A percentile compares a stretch with the other conserved stretches of the same genome.
Evolutionary conservation across 1,140 invertebrate species (phyloP).

Genomic region (Philaenus spumarius): DNA sequence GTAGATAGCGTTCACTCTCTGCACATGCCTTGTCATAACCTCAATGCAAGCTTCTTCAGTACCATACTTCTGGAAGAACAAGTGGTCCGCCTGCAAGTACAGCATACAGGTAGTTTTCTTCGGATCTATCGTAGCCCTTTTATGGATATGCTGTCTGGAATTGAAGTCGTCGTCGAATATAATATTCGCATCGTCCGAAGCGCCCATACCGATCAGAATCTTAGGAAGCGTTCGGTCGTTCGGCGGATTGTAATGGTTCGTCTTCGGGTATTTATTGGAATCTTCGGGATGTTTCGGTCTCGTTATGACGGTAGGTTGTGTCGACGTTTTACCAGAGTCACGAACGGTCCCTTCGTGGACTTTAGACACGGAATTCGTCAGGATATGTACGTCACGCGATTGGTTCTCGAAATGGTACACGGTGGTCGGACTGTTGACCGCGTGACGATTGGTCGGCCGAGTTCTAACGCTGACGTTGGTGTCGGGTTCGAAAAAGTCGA

Average conservation of each 20-base stretch:
- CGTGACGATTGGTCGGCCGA: background rate
- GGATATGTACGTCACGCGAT: background rate
- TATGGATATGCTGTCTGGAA: conserved; percentile 48
- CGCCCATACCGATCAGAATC: conserved; percentile 19
- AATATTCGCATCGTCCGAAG: conserved; percentile 17
- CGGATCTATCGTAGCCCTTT: conserved; percentile 69
- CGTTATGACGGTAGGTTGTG: too few relatives aligned
- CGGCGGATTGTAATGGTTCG: background rate
- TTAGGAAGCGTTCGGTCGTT: background rate
- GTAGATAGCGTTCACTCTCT: conserved; percentile 89
- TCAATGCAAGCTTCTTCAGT: conserved; percentile 92
- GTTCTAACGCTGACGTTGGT: too few relatives aligned
- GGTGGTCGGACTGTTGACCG: conserved; percentile 2
- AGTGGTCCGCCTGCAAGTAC: conserved; percentile 91
- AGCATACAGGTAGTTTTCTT: conserved; percentile 66
- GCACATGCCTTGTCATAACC: conserved; percentile 89
- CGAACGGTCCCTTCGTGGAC: background rate
- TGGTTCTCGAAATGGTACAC: conserved; percentile 12
- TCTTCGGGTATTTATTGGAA: background rate
- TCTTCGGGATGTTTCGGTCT: too few relatives aligned
- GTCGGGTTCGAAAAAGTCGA: background rate
- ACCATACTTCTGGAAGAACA: conserved; percentile 87
- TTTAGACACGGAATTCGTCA: background rate
- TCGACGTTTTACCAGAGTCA: background rate
- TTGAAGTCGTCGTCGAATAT: conserved; percentile 30